These are phyloP conservation scores for Engystomops pustulosus DNA, from an alignment of 2,113 vertebrate genomes.

Conservation along the genomic window DNA sequence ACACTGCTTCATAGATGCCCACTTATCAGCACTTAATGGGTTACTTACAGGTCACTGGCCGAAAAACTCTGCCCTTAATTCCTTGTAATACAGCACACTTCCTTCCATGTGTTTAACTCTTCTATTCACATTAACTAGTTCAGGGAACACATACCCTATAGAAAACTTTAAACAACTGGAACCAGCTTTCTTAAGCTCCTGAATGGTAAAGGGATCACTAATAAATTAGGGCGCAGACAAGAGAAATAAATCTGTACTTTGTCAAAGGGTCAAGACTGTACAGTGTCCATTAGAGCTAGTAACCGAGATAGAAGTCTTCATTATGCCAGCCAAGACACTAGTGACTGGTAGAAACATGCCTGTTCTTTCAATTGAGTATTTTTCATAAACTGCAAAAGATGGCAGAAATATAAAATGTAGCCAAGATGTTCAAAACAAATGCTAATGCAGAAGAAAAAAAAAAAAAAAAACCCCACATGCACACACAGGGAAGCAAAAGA, in stretches of 20 bases:
- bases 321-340: no score
- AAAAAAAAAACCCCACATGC: background rate
- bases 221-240: no score
- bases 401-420: background rate
- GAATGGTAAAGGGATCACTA: background rate
- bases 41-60: background rate
- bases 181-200: background rate
- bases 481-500: conserved; percentile 11
- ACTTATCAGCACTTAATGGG: background rate
- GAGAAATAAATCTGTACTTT: no score
- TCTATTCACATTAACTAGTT: background rate
- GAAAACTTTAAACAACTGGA: background rate
- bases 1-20: background rate
- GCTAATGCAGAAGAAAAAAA: background rate
- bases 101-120: background rate
- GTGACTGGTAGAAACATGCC: no score
- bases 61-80: conserved; percentile 18
- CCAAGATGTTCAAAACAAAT: background rate
- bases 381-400: background rate
- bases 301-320: no score
- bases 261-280: no score
- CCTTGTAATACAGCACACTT: conserved; percentile 13
- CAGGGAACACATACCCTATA: no score
- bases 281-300: no score
- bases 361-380: no score